Base-by-base conservation (phyloP, 53 echinoderm and acorn worm species). In the Apostichopus leukothele region DNA sequence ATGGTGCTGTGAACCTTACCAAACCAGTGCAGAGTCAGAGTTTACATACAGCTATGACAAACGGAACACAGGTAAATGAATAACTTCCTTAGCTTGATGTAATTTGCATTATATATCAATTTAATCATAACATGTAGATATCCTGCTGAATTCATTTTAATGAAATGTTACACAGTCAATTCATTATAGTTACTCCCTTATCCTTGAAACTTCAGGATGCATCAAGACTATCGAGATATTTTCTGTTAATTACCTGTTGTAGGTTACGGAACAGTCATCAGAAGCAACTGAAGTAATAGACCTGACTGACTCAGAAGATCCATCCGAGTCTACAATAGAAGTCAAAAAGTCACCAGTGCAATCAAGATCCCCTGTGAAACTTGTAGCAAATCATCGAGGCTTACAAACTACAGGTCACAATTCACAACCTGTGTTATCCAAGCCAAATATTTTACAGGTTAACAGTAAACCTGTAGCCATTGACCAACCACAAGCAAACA, bases 251-350 rank as follows among this genome's bases (percentile, higher is more conserved):
- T 39, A 6, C 20, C 71, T 71, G 2, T 71, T 71, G 18, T n/a
- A 71, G 71, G 71, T 71, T 16, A 71, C 18, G 13, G 71, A 71
- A 71, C 13, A 71, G n/a, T 71, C 71, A 71, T 18, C n/a, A 71
- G 57, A 57, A 57, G 13, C 71, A 18, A 71, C 71, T 76, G 77
- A 76, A 67, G 85, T 85, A 14, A 85, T 85, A 25, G 85, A 85
- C 14, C 66, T 85, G 23, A 85, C 85, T 13, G 85, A 85, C 39
- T 50, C 66, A 0, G 85, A 85, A 67, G 85, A 85, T 11, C 39
- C 1, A 18, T 7, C 22, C n/a, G 55, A 54, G 25, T 20, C 18
- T 6, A 55, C 54, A 57, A 14, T 55, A 51, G 57, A 22, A 55
- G 9, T 21, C 19, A 79, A 79, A 52, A 81, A 20, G 22, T 11